These are phyloP conservation scores for Cephalopachus bancanus DNA, from an alignment of 2,797 vertebrate genomes.

Conservation along the genomic window DNA sequence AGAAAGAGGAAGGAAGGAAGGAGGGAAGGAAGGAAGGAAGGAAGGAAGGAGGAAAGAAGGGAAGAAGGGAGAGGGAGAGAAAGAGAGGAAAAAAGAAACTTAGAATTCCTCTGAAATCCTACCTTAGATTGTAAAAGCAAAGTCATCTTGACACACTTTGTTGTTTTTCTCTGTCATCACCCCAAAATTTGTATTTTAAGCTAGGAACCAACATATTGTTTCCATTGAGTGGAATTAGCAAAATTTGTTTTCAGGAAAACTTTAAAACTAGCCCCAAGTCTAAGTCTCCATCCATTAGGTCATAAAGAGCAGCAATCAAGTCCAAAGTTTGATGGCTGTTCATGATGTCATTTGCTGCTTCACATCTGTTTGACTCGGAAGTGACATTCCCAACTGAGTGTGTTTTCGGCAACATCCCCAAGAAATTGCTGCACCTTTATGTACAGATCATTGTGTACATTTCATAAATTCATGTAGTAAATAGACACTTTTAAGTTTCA, in stretches of 20 bases:
- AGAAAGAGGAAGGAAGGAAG: not conserved
- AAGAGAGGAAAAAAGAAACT: not conserved
- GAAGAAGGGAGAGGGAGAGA: accelerated
- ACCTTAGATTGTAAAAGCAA: conserved; percentile 18
- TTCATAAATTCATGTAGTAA: conserved; percentile 64
- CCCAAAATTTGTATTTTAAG: conserved; percentile 57
- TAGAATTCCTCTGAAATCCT: not conserved
- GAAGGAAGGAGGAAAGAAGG: too few species aligned
- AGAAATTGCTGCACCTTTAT: conserved; percentile 67
- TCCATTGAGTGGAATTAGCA: conserved; percentile 74
- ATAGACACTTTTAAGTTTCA: conserved; percentile 34
- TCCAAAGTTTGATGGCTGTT: conserved; percentile 50
- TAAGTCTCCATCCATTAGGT: conserved; percentile 43
- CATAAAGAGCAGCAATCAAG: conserved; percentile 63
- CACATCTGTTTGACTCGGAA: conserved; percentile 68
- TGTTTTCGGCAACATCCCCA: conserved; percentile 9
- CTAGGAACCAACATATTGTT: conserved; percentile 71
- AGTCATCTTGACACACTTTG: conserved; percentile 20
- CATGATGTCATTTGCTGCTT: conserved; percentile 56
- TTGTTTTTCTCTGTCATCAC: conserved; percentile 64
- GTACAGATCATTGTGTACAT: not conserved
- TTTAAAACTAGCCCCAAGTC: conserved; percentile 72
- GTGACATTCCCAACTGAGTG: conserved; percentile 50
- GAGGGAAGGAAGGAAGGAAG: accelerated
- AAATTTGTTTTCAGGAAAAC: conserved; percentile 77